phyloP scores from a whole-genome alignment of 2,797 vertebrate genomes.

The Xenentodon cancila region DNA sequence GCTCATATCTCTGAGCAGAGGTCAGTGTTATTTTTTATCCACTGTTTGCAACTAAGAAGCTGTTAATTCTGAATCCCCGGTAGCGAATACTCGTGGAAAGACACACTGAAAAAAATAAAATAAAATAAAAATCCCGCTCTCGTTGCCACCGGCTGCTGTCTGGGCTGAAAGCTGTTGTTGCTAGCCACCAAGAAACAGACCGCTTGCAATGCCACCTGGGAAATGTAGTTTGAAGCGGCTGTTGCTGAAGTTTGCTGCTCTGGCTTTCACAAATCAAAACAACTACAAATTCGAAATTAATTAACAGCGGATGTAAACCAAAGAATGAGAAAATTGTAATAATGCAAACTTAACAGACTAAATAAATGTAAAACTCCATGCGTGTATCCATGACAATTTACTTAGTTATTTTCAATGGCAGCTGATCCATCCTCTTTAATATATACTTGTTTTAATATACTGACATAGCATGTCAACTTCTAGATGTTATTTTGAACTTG shows the following conservation, averaged over 20 bases:
- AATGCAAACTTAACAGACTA: not conserved
- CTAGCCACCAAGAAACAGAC: conserved; percentile 79
- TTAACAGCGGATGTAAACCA: conserved; percentile 34
- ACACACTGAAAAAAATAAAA: conserved; percentile 32
- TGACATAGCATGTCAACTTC: too few relatives aligned
- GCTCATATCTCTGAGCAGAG: conserved; percentile 83
- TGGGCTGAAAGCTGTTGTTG: conserved; percentile 74
- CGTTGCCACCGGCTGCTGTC: conserved; percentile 76
- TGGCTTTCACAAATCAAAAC: conserved; percentile 36
- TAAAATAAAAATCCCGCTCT: conserved; percentile 45
- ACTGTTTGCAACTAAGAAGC: conserved; percentile 58
- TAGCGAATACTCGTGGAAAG: conserved; percentile 53
- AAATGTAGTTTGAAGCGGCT: conserved; percentile 68
- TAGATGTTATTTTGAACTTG: too few relatives aligned
- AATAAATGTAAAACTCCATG: not conserved
- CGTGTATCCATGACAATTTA: too few relatives aligned
- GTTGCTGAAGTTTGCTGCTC: conserved; percentile 10
- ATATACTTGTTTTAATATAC: too few relatives aligned
- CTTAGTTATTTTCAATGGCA: too few relatives aligned
- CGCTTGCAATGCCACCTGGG: conserved; percentile 76
- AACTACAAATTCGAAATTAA: conserved; percentile 60
- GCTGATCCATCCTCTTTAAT: too few relatives aligned
- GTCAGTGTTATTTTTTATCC: conserved; percentile 64
- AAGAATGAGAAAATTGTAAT: conserved; percentile 5
- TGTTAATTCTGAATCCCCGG: conserved; percentile 39